These are phyloP conservation scores for Proterorhinus semilunaris DNA, from an alignment of 2,113 vertebrate species.

Conservation along the genomic window DNA sequence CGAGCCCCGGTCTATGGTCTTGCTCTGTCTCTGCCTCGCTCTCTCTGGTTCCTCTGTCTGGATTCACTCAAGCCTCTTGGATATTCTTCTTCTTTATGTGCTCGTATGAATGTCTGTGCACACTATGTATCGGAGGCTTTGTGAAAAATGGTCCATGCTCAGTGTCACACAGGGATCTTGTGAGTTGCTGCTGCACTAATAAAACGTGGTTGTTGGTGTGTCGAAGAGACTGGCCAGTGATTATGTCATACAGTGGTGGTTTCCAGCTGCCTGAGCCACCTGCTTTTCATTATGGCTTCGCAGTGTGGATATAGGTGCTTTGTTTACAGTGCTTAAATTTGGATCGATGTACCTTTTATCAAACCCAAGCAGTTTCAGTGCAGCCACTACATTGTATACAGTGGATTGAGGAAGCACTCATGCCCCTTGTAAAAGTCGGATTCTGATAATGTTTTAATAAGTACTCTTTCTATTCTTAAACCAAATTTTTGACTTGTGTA, in stretches of 20 bases:
- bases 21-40: slow-evolving; percentile 33
- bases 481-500: too few relatives aligned
- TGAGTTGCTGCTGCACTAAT: neutral
- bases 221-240: slow-evolving; percentile 35
- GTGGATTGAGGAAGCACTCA: too few relatives aligned
- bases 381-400: too few relatives aligned
- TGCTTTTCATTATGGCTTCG: slow-evolving; percentile 44
- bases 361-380: neutral
- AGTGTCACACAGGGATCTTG: neutral
- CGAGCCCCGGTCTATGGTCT: slow-evolving; percentile 34
- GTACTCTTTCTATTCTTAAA: too few relatives aligned
- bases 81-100: slow-evolving; percentile 8
- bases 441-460: too few relatives aligned
- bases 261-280: slow-evolving; percentile 55
- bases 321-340: slow-evolving; percentile 6
- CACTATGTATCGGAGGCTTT: neutral
- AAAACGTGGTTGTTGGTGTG: slow-evolving; percentile 8
- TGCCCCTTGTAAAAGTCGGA: too few relatives aligned
- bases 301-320: slow-evolving; percentile 1
- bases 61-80: slow-evolving; percentile 37
- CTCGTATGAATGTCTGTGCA: neutral
- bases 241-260: slow-evolving; percentile 64
- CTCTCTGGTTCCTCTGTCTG: slow-evolving; percentile 35
- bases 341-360: neutral
- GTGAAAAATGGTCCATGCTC: neutral